Evolutionary conservation across 2,888 invertebrate species (phyloP), one percentile per base, ranked within the genome.

Genomic region (Cataglyphis rosenhaueri): DNA sequence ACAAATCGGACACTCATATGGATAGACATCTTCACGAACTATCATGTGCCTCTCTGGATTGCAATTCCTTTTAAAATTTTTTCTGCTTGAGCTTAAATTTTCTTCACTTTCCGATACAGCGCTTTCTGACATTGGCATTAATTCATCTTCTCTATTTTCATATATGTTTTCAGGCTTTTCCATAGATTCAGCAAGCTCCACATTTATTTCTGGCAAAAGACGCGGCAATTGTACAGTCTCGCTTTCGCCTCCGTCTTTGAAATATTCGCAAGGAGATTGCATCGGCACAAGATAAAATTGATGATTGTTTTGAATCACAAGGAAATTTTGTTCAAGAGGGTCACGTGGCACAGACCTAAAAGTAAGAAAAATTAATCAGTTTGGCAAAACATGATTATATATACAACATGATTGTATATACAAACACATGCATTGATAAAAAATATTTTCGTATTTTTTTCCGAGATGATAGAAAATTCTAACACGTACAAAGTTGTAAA

Each of bases 341-440:
- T 84, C 78, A 48, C 65, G 52, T n/a, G 32, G 21, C 8, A 41
- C 21, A 35, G 55, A 75, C 82, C 88, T 88, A 88, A 84, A 87
- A 87, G 73, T 71, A 66, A 83, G 38, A 84, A 61, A 61, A 75
- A 59, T 64, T 21, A 85, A 10, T 78, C 25, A 85, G 44, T 57
- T 55, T 64, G 41, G 25, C 48, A 85, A 68, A 84, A 65, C 25
- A 78, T 10, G 29, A 44, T 25, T 74, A 62, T 75, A 68, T 62
- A n/a, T 68, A 44, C 78, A 59, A 70, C 79, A 82, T 83, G 76
- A 73, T 66, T 83, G 15, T 70, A 75, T 65, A 61, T 32, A 82
- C 65, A 86, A 73, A 82, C 78, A 84, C 65, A 86, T 55, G 70
- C 18, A 66, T 9, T 65, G 18, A 25, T 8, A 21, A 21, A 32